These are phyloP conservation scores for Megamerina dolium DNA, from an alignment of 2,888 invertebrate species.

Conservation along the genomic window DNA sequence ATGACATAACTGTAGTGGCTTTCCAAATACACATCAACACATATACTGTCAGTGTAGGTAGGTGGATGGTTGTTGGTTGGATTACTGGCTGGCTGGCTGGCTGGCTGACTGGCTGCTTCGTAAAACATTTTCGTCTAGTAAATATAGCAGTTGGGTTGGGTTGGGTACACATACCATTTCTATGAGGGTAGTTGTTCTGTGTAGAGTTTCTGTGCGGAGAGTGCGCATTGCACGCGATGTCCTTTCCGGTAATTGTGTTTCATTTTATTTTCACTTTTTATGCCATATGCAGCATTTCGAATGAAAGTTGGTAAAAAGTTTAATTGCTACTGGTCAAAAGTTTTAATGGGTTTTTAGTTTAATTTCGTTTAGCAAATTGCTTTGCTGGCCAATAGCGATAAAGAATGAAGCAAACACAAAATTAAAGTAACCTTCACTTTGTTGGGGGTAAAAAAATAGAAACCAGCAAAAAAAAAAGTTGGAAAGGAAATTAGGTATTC, in stretches of 20 bases:
- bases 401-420: no score
- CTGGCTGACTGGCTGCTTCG: no score
- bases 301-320: conserved; percentile 26
- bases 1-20: no score
- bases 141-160: no score
- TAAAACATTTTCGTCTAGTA: no score
- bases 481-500: no score
- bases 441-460: no score
- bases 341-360: conserved; percentile 22
- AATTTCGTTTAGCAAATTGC: conserved; percentile 8
- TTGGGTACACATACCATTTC: conserved; percentile 5
- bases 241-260: conserved; percentile 35
- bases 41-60: no score
- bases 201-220: conserved; percentile 27
- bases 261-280: not conserved
- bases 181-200: conserved; percentile 5
- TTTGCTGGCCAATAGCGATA: conserved; percentile 8
- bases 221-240: conserved; percentile 41
- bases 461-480: no score
- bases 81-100: conserved; percentile 1
- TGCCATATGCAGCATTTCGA: not conserved
- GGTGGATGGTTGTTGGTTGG: no score
- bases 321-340: conserved; percentile 41
- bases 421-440: no score
- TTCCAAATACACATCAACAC: no score